Conservation (phyloP, 92 coral and sea anemone genomes). For the Paramuricea clavata region DNA sequence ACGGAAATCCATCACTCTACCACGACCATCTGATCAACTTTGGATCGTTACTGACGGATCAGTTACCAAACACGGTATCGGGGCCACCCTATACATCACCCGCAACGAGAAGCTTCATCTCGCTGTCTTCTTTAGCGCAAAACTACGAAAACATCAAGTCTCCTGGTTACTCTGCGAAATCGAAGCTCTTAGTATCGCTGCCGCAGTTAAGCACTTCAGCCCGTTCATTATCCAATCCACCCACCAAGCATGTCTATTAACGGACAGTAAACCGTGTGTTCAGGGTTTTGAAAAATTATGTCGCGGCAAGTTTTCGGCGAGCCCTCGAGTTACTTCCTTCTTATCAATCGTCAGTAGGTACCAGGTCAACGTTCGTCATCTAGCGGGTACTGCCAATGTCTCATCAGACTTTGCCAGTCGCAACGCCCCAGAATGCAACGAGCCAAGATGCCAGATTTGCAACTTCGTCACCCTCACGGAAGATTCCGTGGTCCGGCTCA, state of each 20-base stretch:
- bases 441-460: conserved; percentile 5
- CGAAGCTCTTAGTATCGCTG: conserved; percentile 22
- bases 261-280: conserved; percentile 13
- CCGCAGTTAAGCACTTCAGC: not conserved
- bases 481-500: conserved; percentile 14
- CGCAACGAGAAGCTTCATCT: conserved; percentile 47
- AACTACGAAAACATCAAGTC: conserved; percentile 8
- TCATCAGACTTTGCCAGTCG: conserved; percentile 20
- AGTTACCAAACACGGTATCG: not conserved
- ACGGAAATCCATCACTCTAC: not conserved
- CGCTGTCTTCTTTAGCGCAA: conserved; percentile 62
- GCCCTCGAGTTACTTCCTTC: conserved; percentile 22
- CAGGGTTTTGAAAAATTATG: conserved; percentile 16
- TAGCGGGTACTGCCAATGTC: not conserved
- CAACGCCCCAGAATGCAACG: not conserved
- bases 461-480: not conserved
- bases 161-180: not conserved
- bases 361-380: not conserved
- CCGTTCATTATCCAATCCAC: conserved; percentile 16
- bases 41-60: conserved; percentile 24
- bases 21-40: not conserved
- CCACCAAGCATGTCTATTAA: not conserved
- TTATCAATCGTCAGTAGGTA: not conserved
- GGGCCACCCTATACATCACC: not conserved
- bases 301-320: conserved; percentile 20